Conservation (phyloP, 2,113 vertebrate genomes). For the Paralichthys olivaceus region DNA sequence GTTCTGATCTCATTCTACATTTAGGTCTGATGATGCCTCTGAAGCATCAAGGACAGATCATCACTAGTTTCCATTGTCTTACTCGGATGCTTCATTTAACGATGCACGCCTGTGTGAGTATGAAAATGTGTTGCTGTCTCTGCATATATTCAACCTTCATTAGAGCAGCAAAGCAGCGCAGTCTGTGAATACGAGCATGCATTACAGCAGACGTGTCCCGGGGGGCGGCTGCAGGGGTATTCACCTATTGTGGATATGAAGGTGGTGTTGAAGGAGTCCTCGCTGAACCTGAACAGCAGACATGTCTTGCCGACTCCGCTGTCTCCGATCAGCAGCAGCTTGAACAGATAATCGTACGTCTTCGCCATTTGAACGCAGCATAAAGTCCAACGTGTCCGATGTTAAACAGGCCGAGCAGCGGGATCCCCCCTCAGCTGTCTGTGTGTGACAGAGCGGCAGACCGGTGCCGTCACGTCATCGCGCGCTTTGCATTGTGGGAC, state of each 20-base stretch:
- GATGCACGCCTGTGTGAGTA: neutral
- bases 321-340: constrained; percentile 86
- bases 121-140: neutral
- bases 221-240: constrained; percentile 57
- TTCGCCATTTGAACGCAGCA: constrained; percentile 81
- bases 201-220: constrained; percentile 21
- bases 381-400: constrained; percentile 7
- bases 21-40: constrained; percentile 14
- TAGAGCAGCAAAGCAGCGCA: neutral
- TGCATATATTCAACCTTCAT: neutral
- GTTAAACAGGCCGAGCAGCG: constrained; percentile 20
- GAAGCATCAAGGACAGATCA: constrained; percentile 52
- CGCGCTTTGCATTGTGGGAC: constrained; percentile 53
- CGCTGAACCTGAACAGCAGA: constrained; percentile 88
- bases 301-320: constrained; percentile 89
- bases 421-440: constrained; percentile 67
- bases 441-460: constrained; percentile 30
- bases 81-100: constrained; percentile 4
- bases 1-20: constrained; percentile 5
- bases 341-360: constrained; percentile 86
- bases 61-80: constrained; percentile 56
- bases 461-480: constrained; percentile 57
- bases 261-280: constrained; percentile 88
- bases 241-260: constrained; percentile 90
- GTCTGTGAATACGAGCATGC: neutral